Conservation (phyloP, 2,888 invertebrate species). For the Andrena flavipes region DNA sequence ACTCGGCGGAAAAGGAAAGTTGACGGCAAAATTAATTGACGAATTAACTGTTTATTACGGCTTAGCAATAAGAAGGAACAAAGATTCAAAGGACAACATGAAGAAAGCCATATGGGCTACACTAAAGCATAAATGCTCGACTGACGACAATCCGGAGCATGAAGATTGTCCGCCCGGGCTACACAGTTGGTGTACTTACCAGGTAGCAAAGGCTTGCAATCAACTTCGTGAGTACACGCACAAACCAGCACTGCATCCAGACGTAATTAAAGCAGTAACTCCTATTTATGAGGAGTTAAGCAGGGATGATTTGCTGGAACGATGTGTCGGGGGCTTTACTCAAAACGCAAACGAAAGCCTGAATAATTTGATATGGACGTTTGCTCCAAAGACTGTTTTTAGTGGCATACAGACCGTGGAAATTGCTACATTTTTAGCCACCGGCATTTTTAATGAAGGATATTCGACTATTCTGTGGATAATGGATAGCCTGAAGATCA, state of each 20-base stretch:
- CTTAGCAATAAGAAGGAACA: not conserved
- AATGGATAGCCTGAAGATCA: too few relatives aligned
- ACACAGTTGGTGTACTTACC: conserved; percentile 3
- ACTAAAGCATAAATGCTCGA: not conserved
- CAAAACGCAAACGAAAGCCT: too few relatives aligned
- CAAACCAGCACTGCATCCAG: not conserved
- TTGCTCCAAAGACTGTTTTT: too few relatives aligned
- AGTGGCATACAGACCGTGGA: too few relatives aligned
- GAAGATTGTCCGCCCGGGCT: not conserved
- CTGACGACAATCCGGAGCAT: not conserved
- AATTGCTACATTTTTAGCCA: too few relatives aligned
- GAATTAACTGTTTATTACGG: not conserved
- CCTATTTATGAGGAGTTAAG: too few relatives aligned
- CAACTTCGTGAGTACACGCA: not conserved
- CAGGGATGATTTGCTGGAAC: too few relatives aligned
- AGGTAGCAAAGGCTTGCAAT: conserved; percentile 3
- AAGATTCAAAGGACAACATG: not conserved
- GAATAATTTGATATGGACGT: too few relatives aligned
- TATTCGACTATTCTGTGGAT: too few relatives aligned
- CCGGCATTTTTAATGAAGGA: too few relatives aligned
- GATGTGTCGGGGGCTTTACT: too few relatives aligned
- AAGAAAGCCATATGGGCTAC: conserved; percentile 5
- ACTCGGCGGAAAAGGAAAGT: too few relatives aligned
- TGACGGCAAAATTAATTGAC: not conserved
- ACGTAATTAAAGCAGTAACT: not conserved